Evolutionary conservation across 2,888 invertebrate genomes (phyloP).

Genomic region (Ditylenchus weischeri): DNA sequence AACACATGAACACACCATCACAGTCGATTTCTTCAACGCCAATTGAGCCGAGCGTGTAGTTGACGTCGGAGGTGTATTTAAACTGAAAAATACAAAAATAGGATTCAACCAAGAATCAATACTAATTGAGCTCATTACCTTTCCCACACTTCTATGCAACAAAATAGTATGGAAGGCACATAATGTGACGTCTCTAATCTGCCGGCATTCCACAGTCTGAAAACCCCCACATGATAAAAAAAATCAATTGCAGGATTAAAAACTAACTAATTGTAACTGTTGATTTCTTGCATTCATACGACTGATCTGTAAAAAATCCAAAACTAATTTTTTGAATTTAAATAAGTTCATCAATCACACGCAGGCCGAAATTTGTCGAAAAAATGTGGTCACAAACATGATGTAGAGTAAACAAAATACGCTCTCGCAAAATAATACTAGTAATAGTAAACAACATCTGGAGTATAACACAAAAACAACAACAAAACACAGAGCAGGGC

Average conservation of each 20-base stretch:
- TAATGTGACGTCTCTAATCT: conserved; percentile 59
- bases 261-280: conserved; percentile 53
- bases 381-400: conserved; percentile 3
- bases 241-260: neutral
- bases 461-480: too few species aligned
- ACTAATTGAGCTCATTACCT: conserved; percentile 53
- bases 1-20: conserved; percentile 66
- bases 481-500: too few species aligned
- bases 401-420: neutral
- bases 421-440: neutral
- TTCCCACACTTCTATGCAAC: conserved; percentile 62
- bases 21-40: conserved; percentile 95
- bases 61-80: conserved; percentile 85
- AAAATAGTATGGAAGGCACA: conserved; percentile 63
- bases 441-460: conserved; percentile 9
- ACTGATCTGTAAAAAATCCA: conserved; percentile 17
- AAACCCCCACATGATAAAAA: conserved; percentile 16
- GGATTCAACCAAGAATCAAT: neutral
- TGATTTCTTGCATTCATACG: conserved; percentile 56
- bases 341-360: neutral
- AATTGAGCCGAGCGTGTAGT: conserved; percentile 90
- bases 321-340: conserved; percentile 9
- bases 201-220: conserved; percentile 62
- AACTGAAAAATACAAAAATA: conserved; percentile 64
- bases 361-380: neutral